Conservation (phyloP, 2,113 vertebrate genomes). For the Euleptes europaea region DNA sequence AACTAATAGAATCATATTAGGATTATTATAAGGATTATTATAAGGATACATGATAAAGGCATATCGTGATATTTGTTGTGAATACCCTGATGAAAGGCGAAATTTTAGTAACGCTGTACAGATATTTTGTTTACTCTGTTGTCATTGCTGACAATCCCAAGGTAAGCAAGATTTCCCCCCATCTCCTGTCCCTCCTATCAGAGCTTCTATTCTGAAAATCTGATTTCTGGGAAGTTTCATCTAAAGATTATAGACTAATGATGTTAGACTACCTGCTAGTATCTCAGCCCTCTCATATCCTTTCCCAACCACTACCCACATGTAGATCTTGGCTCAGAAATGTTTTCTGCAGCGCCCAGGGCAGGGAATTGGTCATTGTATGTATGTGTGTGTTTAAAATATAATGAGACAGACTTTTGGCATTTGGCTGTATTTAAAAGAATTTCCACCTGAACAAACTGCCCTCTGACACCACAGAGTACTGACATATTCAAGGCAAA, state of each 20-base stretch:
- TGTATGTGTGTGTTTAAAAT: background rate
- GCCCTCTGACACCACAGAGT: slow-evolving; percentile 5
- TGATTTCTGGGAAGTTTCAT: background rate
- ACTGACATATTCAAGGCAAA: slow-evolving; percentile 34
- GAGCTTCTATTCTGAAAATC: background rate
- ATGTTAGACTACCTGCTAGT: too few species aligned
- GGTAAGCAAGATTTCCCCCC: background rate
- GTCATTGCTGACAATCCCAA: background rate
- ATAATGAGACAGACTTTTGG: background rate
- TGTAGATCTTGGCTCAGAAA: background rate
- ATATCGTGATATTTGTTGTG: background rate
- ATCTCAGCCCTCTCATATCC: background rate
- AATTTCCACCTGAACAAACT: slow-evolving; percentile 40
- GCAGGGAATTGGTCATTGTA: background rate
- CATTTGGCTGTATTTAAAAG: slow-evolving; percentile 14
- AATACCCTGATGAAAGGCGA: background rate
- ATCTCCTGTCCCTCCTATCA: background rate
- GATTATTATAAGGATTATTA: too few species aligned
- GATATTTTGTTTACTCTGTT: background rate
- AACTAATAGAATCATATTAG: too few species aligned
- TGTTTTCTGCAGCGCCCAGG: background rate
- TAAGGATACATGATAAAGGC: background rate
- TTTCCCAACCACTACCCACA: background rate
- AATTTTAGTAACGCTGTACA: background rate
- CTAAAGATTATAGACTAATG: background rate